phyloP scores from a whole-genome alignment of 2,888 invertebrate species.

The Latrodectus elegans region DNA sequence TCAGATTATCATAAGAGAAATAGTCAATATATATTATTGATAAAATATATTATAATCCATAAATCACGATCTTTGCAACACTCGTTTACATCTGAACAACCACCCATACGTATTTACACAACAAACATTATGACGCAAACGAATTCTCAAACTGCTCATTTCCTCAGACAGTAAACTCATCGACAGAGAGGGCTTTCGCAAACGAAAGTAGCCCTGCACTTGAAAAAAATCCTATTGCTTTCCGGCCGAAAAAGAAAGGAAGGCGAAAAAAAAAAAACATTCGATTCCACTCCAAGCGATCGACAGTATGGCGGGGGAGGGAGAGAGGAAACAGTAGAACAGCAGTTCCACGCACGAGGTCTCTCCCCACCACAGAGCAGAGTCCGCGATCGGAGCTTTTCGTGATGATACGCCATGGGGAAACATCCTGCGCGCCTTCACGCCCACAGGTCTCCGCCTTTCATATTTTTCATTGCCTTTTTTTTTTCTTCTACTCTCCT shows the following conservation, averaged over 20 bases:
- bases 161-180: too few relatives aligned
- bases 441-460: constrained; percentile 47
- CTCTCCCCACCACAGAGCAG: not conserved
- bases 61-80: too few relatives aligned
- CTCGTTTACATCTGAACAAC: too few relatives aligned
- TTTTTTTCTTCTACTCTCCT: constrained; percentile 13
- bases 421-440: constrained; percentile 58
- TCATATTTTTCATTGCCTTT: constrained; percentile 27
- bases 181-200: too few relatives aligned
- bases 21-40: too few relatives aligned
- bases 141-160: too few relatives aligned
- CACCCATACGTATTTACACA: too few relatives aligned
- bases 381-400: constrained; percentile 42
- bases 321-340: not conserved
- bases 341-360: constrained; percentile 7
- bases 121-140: too few relatives aligned
- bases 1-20: too few relatives aligned
- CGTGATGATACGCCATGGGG: constrained; percentile 62
- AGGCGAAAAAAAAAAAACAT: not conserved
- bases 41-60: too few relatives aligned
- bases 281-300: not conserved
- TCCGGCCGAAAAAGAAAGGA: not conserved
- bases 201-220: too few relatives aligned
- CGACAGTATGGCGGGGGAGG: not conserved
- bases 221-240: too few relatives aligned